These are phyloP conservation scores for Hyalella azteca DNA, from an alignment of 2,888 invertebrate genomes.

Conservation along the genomic window DNA sequence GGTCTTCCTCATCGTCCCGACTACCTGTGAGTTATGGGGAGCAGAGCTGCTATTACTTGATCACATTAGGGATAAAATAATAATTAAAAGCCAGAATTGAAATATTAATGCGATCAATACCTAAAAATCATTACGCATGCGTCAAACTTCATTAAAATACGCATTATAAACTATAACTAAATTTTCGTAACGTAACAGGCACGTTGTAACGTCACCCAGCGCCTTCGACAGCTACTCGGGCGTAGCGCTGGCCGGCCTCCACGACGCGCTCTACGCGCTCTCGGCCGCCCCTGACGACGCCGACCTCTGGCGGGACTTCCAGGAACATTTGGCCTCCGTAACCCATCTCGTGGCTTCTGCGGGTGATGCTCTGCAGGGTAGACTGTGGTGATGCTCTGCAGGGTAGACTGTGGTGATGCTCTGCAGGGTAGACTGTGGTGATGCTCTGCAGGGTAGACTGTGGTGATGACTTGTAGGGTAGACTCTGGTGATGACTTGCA, in stretches of 20 bases:
- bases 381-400: slow-evolving; percentile 44
- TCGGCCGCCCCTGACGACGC: slow-evolving; percentile 22
- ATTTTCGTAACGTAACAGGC: no score
- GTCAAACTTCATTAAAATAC: neutral
- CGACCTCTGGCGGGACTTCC: slow-evolving; percentile 46
- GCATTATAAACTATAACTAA: no score
- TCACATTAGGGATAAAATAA: no score
- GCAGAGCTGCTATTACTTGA: neutral
- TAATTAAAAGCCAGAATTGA: neutral
- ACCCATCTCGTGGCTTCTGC: slow-evolving; percentile 46
- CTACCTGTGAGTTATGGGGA: neutral
- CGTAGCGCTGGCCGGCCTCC: slow-evolving; percentile 59
- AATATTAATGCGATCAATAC: neutral
- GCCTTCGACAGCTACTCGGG: slow-evolving; percentile 58
- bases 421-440: no score
- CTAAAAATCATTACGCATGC: neutral
- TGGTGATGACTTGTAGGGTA: no score
- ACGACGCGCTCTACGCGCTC: slow-evolving; percentile 56
- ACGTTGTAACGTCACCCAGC: slow-evolving; percentile 59
- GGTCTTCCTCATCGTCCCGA: slow-evolving; percentile 42
- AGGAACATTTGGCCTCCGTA: slow-evolving; percentile 46
- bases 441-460: no score
- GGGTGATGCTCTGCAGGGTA: slow-evolving; percentile 41
- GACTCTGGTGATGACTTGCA: no score
- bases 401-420: no score